Evolutionary conservation across 1,140 invertebrate genomes (phyloP), one percentile per base, ranked within the genome.

Genomic region (Brachionus sp.): DNA sequence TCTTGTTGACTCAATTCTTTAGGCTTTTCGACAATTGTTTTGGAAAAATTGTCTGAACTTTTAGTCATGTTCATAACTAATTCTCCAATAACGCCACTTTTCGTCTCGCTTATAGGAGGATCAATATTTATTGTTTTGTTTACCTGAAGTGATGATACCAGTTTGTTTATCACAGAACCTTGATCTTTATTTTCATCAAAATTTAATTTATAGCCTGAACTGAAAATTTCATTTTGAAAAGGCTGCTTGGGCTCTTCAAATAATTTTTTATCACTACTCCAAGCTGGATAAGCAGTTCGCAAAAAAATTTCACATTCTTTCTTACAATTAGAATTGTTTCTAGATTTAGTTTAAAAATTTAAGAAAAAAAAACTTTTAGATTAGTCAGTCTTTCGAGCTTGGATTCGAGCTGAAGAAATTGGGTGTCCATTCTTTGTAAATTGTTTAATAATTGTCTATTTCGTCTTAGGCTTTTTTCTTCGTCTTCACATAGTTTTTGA

Each of bases 391-490:
- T 37, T 37, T 57, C 77, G 29, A 80, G 50, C 57, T 80, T 80
- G 10, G 77, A 80, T 44, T 80, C 77, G 23, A 80, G 39, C 19
- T 57, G 50, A 37, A 44, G 29, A 80, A 80, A 80, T 39, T 80
- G 77, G 23, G 77, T 62, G 50, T 80, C 77, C 37, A 80, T 39
- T 29, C 29, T 19, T 3, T 80, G 50, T 13, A 80, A 66, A 80
- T 80, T 42, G 13, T 25, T n/a, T 2, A 80, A 42, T 37, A 80
- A 50, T 39, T 80, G 50, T 44, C 57, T 33, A 64, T 80, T 80
- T 57, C 77, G 9, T 29, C 35, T 80, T 10, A 80, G 16, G 33
- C 77, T 80, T 66, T 80, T 80, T 42, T 80, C 77, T 80, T 80
- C 77, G 4, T 80, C 50, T 13, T 80, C 50, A 10, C 77, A 80